Evolutionary conservation across 2,797 vertebrate species (phyloP).

Genomic region (Clarias laeviceps): DNA sequence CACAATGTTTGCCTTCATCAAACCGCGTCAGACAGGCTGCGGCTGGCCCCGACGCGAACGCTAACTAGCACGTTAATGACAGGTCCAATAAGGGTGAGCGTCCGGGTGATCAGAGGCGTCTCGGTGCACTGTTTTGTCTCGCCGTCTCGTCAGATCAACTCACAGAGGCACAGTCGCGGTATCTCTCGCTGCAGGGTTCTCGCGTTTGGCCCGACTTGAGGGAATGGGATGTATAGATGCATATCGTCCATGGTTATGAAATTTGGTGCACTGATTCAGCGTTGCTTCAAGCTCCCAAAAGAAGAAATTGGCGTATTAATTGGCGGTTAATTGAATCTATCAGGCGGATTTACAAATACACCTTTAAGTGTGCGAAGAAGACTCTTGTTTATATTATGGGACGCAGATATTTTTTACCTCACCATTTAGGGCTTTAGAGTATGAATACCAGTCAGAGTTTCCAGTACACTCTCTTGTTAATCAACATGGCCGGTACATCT

Average conservation of each 20-base stretch:
- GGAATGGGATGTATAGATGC: neutral
- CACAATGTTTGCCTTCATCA: conserved; percentile 67
- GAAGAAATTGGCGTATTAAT: no score
- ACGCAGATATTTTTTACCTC: neutral
- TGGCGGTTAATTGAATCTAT: no score
- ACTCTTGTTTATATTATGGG: neutral
- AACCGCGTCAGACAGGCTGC: conserved; percentile 63
- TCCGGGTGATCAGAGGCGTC: conserved; percentile 63
- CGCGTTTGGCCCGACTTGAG: neutral
- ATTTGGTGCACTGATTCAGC: no score
- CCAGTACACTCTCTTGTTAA: neutral
- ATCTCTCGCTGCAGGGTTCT: neutral
- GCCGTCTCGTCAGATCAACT: conserved; percentile 32
- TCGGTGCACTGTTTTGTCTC: conserved; percentile 50
- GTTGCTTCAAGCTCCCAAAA: no score
- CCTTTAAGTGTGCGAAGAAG: neutral
- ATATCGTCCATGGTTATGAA: no score
- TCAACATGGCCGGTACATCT: neutral
- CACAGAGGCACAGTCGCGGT: neutral
- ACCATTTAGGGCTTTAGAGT: neutral
- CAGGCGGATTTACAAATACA: no score
- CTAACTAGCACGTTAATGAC: conserved; percentile 73
- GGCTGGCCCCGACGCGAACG: conserved; percentile 55
- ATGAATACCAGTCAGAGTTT: neutral
- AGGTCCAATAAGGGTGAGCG: conserved; percentile 63